Evolutionary conservation across 2,113 vertebrate species (phyloP).

Genomic region (Lepus timidus): DNA sequence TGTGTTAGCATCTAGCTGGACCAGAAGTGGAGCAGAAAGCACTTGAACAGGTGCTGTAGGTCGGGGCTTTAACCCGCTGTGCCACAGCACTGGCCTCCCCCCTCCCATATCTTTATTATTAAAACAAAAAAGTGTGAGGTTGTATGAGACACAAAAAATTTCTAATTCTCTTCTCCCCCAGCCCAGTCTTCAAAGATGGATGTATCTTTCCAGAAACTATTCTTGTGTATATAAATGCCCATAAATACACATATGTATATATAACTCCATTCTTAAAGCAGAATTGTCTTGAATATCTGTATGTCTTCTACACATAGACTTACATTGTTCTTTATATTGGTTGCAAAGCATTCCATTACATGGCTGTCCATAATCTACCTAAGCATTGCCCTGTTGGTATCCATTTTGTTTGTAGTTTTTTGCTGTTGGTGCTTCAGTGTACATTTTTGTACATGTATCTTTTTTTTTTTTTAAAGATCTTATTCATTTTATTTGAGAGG

Average conservation of each 20-base stretch:
- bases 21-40: no score
- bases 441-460: background rate
- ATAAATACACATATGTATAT: no score
- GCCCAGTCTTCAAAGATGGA: background rate
- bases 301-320: background rate
- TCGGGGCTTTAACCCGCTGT: background rate
- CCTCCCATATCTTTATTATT: no score
- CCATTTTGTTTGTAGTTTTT: conserved; percentile 31
- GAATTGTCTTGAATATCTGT: background rate
- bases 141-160: background rate
- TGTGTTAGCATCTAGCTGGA: no score
- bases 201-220: conserved; percentile 53
- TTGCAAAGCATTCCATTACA: background rate
- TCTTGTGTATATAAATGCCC: background rate
- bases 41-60: no score
- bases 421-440: conserved; percentile 10
- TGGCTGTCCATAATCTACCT: background rate
- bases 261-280: background rate
- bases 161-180: conserved; percentile 13
- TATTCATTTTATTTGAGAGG: no score
- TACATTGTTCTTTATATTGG: background rate
- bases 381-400: conserved; percentile 1
- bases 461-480: no score
- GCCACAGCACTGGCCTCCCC: background rate
- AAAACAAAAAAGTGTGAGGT: background rate